Conservation (phyloP, 2,113 vertebrate genomes). For the Podiceps cristatus region DNA sequence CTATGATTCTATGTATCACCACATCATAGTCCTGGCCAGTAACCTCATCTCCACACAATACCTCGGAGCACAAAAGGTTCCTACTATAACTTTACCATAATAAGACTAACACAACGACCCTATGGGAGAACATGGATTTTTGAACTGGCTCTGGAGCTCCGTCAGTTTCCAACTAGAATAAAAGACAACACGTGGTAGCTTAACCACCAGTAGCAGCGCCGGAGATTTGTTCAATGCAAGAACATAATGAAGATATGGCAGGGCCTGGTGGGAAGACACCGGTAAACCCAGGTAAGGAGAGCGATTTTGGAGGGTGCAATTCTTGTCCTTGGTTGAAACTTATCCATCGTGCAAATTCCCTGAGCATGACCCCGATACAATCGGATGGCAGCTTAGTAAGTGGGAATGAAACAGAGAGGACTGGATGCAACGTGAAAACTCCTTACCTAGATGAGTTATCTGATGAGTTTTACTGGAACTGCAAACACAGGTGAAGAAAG, state of each 20-base stretch:
- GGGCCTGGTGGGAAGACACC: neutral
- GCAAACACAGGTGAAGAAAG: neutral
- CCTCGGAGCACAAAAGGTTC: neutral
- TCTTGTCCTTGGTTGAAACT: neutral
- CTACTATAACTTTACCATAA: neutral
- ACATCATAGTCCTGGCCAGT: neutral
- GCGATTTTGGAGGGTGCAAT: neutral
- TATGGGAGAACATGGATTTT: neutral
- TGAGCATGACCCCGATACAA: neutral
- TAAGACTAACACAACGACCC: neutral
- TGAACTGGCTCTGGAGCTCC: neutral
- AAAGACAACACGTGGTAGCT: neutral
- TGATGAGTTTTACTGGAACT: neutral
- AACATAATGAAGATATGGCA: neutral
- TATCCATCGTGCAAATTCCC: neutral
- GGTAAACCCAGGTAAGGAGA: neutral
- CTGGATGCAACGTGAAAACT: neutral
- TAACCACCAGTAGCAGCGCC: neutral
- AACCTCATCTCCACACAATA: neutral
- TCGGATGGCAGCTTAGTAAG: neutral
- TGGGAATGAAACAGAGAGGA: neutral
- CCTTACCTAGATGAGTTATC: neutral
- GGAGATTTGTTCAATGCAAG: neutral
- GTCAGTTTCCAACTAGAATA: neutral
- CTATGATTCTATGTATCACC: no score